Base-by-base conservation (phyloP, 1,140 invertebrate genomes). In the Tribolium madens region DNA sequence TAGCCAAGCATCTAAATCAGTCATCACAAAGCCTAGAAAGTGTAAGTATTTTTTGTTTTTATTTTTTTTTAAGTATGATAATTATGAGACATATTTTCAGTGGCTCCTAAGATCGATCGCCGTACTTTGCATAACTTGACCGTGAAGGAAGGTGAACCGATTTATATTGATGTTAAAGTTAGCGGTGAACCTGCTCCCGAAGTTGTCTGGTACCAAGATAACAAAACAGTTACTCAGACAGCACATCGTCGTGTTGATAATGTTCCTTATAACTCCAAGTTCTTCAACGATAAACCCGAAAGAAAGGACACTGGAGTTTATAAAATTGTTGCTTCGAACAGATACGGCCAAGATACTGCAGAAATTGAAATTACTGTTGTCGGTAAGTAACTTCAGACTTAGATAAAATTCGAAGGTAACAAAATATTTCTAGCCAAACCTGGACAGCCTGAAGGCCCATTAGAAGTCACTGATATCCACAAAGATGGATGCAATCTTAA, bases 401-500 rank as follows among this genome's bases (percentile, higher is more conserved):
- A 1, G 1, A 47, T 13, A 7, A 2, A 15, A 74, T 26, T 47
- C 31, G 36, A 3, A n/a, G 64, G 7, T 42, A 75, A 64, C n/a
- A 15, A 52, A 42, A 12, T 36, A 47, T 31, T 75, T 17, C 36
- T 85, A 96, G 96, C 94, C 33, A 95, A 96, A 87, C 97, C 97
- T 52, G 91, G 92, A 15, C 93, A 94, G 83, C 98, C 98, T 0
- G 95, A 98, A 88, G 97, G 97, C 48, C 98, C 97, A 5, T 86
- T 99, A 1, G 96, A 98, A 85, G 96, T 99, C n/a, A 93, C 94
- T 1, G 96, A 98, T 83, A 91, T 99, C 50, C 91, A 95, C 88
- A 98, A 97, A 81, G 96, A 99, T 80, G 95, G 95, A 33, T 97
- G 96, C 87, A 98, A 94, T 72, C 89, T 99, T 1, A 96, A 96